A percentile compares a stretch with the other conserved stretches of the same genome.
Evolutionary conservation across 2,113 vertebrate genomes (phyloP).

Genomic region (Centropus bengalensis): DNA sequence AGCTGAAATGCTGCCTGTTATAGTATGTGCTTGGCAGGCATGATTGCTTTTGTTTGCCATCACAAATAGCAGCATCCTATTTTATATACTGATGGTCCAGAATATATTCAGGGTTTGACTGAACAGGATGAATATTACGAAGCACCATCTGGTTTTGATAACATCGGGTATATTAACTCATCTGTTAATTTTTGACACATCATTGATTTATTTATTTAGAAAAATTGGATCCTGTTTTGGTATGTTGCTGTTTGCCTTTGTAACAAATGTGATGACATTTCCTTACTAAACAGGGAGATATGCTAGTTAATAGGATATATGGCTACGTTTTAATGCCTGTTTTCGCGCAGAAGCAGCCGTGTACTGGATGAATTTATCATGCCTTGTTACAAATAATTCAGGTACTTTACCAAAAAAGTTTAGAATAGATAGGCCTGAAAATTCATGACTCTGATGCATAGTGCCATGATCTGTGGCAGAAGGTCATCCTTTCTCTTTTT

Average conservation of each 20-base stretch:
- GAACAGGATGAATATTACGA: conserved; percentile 81
- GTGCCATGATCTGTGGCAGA: background rate
- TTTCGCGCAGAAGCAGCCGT: conserved; percentile 27
- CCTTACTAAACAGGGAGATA: conserved; percentile 60
- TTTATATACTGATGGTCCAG: conserved; percentile 84
- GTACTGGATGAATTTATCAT: background rate
- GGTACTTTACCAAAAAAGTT: conserved; percentile 25
- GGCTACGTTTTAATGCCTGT: conserved; percentile 44
- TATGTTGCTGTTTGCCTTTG: conserved; percentile 79
- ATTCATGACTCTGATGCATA: background rate
- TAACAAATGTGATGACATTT: conserved; percentile 72
- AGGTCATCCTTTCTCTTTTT: conserved; percentile 6
- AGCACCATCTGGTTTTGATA: conserved; percentile 82
- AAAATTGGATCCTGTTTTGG: conserved; percentile 78
- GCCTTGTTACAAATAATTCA: conserved; percentile 26
- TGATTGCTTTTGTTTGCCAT: conserved; percentile 90
- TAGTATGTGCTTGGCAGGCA: conserved; percentile 86
- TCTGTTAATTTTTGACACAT: conserved; percentile 84
- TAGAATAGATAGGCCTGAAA: background rate
- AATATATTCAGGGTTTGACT: conserved; percentile 84
- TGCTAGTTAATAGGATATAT: conserved; percentile 65
- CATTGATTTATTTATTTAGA: conserved; percentile 84
- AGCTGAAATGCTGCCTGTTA: conserved; percentile 87
- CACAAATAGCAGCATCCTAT: conserved; percentile 86
- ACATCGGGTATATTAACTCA: conserved; percentile 79